Base-by-base conservation (phyloP, 2,888 invertebrate genomes). In the Pedicia rivosa region DNA sequence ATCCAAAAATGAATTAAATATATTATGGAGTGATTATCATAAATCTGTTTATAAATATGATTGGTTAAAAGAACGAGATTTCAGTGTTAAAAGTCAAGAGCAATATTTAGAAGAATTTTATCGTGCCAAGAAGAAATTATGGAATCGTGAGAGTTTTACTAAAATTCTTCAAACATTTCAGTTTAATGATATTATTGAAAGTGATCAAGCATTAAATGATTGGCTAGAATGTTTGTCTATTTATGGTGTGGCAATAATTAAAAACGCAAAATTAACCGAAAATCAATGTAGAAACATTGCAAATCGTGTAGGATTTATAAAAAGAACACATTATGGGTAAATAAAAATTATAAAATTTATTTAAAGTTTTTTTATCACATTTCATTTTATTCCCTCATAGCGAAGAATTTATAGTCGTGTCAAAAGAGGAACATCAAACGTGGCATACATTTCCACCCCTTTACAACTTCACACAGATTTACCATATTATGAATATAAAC, bases 401-500 rank as follows among this genome's bases (percentile, higher is more conserved):
- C 2, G 67, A 72, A 40, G 73, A 75, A 49, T 78, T 74, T 50
- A 54, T 67, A 9, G 78, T 81, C 0, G 68, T 49, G 68, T 70
- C 26, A 78, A 79, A 40, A 60, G 67, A 4, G 73, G 72, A 27
- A 77, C 82, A 2, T 74, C 71, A 46, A 82, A 83, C 51, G 72
- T 78, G 31, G 81, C 82, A 1, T 82, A 82, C 49, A 63, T 78
- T 22, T 71, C 72, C 2, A 67, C 67, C 41, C 67, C 70, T 30
- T 60, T 82, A 34, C 79, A 78, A 41, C 62, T 81, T 49, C 82
- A 83, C 50, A 75, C 75, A 1, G 82, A 83, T 53, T 62, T 81
- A 38, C 80, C 82, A 0, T 82, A 82, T 51, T 78, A 81, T 49
- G 71, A 76, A 45, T 77, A 80, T 51, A 74, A 73, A 42, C 81